Conservation (phyloP, 1,140 invertebrate species). For the Pararge aegeria region DNA sequence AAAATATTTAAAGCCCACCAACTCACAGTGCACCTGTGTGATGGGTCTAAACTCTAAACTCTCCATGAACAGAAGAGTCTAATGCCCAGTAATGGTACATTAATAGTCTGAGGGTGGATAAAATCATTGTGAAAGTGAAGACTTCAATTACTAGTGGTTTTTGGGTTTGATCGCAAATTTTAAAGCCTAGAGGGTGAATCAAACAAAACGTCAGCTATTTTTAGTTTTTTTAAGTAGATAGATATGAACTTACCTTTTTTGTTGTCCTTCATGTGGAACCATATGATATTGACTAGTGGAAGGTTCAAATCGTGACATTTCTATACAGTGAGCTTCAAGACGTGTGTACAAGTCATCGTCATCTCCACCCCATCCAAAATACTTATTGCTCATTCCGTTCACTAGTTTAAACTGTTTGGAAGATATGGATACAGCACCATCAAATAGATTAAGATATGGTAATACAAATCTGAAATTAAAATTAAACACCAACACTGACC, state of each 20-base stretch:
- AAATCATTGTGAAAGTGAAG: too few relatives aligned
- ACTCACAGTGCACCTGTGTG: too few relatives aligned
- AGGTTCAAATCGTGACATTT: conserved; percentile 86
- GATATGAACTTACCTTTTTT: conserved; percentile 63
- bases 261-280: conserved; percentile 85
- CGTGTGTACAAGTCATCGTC: conserved; percentile 93
- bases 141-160: too few relatives aligned
- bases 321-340: conserved; percentile 76
- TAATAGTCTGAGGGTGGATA: too few relatives aligned
- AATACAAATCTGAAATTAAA: conserved; percentile 84
- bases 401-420: conserved; percentile 86
- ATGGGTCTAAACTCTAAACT: too few relatives aligned
- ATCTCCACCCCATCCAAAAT: conserved; percentile 94
- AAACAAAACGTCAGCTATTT: too few relatives aligned
- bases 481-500: neutral
- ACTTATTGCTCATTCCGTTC: conserved; percentile 96
- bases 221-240: too few relatives aligned
- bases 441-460: conserved; percentile 87
- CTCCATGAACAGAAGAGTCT: too few relatives aligned
- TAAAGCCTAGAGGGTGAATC: too few relatives aligned
- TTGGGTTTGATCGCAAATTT: too few relatives aligned
- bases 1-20: too few relatives aligned
- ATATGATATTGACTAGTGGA: conserved; percentile 88
- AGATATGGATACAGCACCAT: conserved; percentile 87
- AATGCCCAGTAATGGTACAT: too few relatives aligned